A percentile compares a stretch with the other conserved stretches of the same genome.
Conservation (phyloP, 2,113 vertebrate genomes). For the Andinoacara biseriatus region DNA sequence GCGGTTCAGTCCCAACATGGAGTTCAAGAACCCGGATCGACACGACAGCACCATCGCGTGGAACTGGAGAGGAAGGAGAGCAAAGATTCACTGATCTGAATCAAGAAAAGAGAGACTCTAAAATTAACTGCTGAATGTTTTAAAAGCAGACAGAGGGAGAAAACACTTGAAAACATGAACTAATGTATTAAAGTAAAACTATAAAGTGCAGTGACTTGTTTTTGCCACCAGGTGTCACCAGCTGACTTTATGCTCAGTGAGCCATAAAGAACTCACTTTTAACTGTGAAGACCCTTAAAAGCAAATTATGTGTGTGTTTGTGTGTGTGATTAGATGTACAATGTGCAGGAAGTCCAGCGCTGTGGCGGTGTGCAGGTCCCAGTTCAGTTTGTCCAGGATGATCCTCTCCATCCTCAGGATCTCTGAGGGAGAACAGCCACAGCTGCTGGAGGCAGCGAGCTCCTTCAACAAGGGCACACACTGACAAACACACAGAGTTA, state of each 20-base stretch:
- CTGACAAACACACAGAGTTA: constrained; percentile 69
- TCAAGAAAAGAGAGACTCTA: background rate
- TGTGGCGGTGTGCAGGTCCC: constrained; percentile 94
- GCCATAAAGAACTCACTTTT: background rate
- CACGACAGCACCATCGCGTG: constrained; percentile 88
- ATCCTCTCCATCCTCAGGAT: constrained; percentile 97
- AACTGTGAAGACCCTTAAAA: background rate
- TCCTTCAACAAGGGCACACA: constrained; percentile 90
- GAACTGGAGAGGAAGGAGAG: constrained; percentile 80
- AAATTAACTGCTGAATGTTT: background rate
- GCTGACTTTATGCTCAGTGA: background rate
- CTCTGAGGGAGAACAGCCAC: constrained; percentile 95
- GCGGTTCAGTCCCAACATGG: constrained; percentile 80
- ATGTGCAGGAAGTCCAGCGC: constrained; percentile 97
- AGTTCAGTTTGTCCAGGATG: constrained; percentile 95
- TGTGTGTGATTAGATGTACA: constrained; percentile 75
- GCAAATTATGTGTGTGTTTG: background rate
- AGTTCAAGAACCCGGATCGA: constrained; percentile 84
- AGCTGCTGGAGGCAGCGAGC: constrained; percentile 89
- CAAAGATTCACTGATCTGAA: background rate
- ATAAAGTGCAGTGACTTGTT: background rate
- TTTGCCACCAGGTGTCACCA: constrained; percentile 3
- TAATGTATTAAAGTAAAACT: background rate
- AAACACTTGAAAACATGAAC: background rate
- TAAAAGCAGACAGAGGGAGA: background rate